phyloP scores from a whole-genome alignment of 2,113 vertebrate species.

The Cynocephalus volans region DNA sequence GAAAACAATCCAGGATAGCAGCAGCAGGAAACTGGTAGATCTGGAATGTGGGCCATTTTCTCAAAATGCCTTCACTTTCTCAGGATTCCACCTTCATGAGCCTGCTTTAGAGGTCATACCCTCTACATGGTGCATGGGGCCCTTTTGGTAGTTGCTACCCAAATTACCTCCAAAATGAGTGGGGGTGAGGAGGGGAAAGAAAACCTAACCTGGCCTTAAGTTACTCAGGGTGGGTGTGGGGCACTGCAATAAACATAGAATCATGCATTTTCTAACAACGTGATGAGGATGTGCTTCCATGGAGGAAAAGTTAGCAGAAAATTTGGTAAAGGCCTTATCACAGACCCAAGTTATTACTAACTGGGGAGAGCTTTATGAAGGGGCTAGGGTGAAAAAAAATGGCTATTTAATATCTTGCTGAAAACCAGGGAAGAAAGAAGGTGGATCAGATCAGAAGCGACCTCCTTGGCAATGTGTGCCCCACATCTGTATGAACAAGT shows the following conservation, averaged over 20 bases:
- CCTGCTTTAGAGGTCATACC: not conserved
- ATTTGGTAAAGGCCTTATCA: not conserved
- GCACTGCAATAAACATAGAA: rapidly evolving
- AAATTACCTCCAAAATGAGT: conserved; percentile 1
- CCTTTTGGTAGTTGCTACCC: not conserved
- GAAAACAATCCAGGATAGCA: not conserved
- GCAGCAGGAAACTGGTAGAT: not conserved
- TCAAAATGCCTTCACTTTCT: not conserved
- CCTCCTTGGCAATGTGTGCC: not conserved
- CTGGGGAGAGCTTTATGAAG: not conserved
- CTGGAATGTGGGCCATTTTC: not conserved
- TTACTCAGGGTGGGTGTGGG: not conserved
- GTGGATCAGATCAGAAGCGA: not conserved
- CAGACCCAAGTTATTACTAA: not conserved
- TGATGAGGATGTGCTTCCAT: not conserved
- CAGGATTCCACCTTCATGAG: not conserved
- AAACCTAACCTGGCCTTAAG: not conserved
- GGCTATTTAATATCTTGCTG: conserved; percentile 59
- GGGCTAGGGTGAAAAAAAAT: not conserved
- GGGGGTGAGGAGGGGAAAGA: not conserved
- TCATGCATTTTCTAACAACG: not conserved
- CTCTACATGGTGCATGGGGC: not conserved
- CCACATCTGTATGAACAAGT: not conserved
- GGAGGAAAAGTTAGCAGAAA: not conserved
- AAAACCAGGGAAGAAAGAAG: conserved; percentile 30